Conservation (phyloP, 2,797 vertebrate genomes). For the Clarias platycephalus region DNA sequence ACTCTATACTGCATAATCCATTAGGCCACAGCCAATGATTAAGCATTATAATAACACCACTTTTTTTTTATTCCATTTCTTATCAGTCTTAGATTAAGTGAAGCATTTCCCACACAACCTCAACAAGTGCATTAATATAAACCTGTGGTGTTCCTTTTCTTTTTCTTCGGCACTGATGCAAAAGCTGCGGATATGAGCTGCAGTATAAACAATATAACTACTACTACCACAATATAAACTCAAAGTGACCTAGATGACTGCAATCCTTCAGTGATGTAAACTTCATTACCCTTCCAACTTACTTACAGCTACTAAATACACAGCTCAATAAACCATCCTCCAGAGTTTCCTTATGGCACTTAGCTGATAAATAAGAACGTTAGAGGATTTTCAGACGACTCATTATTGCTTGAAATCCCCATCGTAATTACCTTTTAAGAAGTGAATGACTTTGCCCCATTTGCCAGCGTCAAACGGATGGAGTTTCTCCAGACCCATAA, state of each 20-base stretch:
- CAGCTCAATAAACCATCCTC: not conserved
- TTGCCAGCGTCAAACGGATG: constrained; percentile 95
- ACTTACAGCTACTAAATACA: not conserved
- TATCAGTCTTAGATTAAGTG: no score
- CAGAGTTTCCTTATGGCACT: not conserved
- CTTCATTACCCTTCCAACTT: not conserved
- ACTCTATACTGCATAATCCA: no score
- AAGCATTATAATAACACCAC: no score
- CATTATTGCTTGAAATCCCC: not conserved
- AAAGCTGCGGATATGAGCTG: not conserved
- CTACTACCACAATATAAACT: not conserved
- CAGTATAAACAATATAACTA: not conserved
- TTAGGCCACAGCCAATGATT: no score
- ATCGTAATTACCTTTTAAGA: constrained; percentile 84
- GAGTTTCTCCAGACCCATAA: constrained; percentile 93
- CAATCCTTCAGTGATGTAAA: not conserved
- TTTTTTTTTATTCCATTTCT: no score
- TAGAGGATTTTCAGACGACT: not conserved
- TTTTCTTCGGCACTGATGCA: no score
- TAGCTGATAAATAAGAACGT: constrained; percentile 22
- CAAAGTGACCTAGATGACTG: not conserved
- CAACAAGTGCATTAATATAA: no score
- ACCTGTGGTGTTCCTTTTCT: no score
- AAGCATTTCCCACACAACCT: no score
- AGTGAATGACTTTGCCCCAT: constrained; percentile 93